Base-by-base conservation (phyloP, 2,888 invertebrate species). In the Drosophila ustulata region DNA sequence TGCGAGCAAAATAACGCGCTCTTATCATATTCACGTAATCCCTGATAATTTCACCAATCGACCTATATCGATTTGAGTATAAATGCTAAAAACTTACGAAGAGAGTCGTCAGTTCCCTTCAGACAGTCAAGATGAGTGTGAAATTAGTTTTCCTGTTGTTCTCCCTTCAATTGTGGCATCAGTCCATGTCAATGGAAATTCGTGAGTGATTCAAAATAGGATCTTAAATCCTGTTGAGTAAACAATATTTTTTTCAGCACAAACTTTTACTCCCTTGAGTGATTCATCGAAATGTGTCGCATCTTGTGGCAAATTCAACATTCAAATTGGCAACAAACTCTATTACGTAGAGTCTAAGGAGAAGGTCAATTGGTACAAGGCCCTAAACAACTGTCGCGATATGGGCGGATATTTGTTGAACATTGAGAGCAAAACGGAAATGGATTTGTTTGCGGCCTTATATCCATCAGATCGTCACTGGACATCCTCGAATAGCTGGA, bases 351-450 rank as follows among this genome's bases (percentile, higher is more conserved):
- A 39, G 8, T 8, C 25, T 4, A 45, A 45, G 9, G 9, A 25
- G 9, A 45, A 45, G 18, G 45, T 45, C 9, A 45, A 45, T 18
- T 45, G 45, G 45, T 45, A 7, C 11, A n/a, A 25, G 5, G 18
- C 11, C 3, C 23, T 13, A 18, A 18, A 32, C 32, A 34, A 34
- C 18, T 50, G 30, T 3, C 45, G 45, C 9, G 25, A 45, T 7
- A 23, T 45, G 45, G 45, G 45, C 11, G 45, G 45, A 52, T 18
- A 37, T 13, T 18, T 55, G 43, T 6, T 32, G 28, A 43, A 43
- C 13, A 25, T 45, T 45, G 45, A 45, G 45, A 45, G 45, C 45
- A 45, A 25, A 25, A 3, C 4, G 1, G 43, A 55, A 13, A 30
- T 55, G 30, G 28, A 43, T 9, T 13, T 9, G 13, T 41, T 53